Evolutionary conservation across 2,113 vertebrate species (phyloP).

Genomic region (Smithornis capensis): DNA sequence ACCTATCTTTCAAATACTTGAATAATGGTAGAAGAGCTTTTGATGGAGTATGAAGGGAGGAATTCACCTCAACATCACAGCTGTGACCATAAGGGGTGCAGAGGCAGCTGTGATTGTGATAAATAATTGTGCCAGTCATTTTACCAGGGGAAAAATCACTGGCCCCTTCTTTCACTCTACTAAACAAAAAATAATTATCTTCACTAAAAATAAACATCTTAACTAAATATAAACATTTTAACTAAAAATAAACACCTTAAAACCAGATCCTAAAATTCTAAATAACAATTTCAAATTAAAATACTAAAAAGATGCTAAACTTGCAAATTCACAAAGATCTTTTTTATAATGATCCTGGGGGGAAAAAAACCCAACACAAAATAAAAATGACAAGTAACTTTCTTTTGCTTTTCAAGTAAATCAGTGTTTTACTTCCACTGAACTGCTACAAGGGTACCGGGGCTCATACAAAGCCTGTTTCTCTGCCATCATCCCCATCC

Average conservation of each 20-base stretch:
- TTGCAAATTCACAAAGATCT: not conserved
- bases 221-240: not conserved
- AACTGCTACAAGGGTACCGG: not conserved
- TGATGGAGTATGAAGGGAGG: slow-evolving; percentile 45
- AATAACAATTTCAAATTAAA: not conserved
- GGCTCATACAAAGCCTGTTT: not conserved
- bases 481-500: not conserved
- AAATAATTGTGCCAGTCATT: slow-evolving; percentile 49
- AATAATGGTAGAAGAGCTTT: slow-evolving; percentile 48
- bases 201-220: not conserved
- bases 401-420: not conserved
- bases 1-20: slow-evolving; percentile 45
- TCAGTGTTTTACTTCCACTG: not conserved
- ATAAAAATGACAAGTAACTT: not conserved
- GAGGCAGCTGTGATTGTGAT: slow-evolving; percentile 24
- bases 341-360: not conserved
- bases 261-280: not conserved
- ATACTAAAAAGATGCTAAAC: not conserved
- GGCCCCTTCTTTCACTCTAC: not conserved
- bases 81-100: slow-evolving; percentile 21
- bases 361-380: not conserved
- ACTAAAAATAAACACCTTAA: fast-evolving
- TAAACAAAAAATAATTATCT: not conserved
- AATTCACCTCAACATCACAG: slow-evolving; percentile 55
- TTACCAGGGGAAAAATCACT: slow-evolving; percentile 23